Conservation (phyloP, 2,888 invertebrate species). For the Caenorhabditis doughertyi region DNA sequence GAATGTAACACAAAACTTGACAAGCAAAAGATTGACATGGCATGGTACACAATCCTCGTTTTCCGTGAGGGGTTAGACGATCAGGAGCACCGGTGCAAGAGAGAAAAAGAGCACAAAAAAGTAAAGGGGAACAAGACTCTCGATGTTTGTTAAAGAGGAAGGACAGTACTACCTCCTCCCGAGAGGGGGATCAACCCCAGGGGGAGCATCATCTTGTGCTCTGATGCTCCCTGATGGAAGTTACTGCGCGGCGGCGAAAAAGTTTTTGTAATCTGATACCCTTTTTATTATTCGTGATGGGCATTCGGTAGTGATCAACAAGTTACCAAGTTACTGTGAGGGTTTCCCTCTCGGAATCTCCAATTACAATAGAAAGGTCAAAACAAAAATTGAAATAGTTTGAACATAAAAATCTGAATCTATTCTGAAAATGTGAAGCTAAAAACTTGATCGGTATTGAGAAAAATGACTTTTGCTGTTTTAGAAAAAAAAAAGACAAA, state of each 20-base stretch:
- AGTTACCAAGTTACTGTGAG: background rate
- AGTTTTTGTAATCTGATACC: background rate
- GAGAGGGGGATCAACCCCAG: background rate
- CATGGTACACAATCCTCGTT: background rate
- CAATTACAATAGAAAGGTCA: background rate
- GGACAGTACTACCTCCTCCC: too few species aligned
- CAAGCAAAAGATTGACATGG: slow-evolving; percentile 4
- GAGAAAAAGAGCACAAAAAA: background rate
- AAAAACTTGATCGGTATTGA: slow-evolving; percentile 1
- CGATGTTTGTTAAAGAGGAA: slow-evolving; percentile 3
- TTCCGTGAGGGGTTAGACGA: slow-evolving; percentile 16
- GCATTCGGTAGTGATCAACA: background rate
- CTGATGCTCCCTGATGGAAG: slow-evolving; percentile 23
- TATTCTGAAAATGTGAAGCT: background rate
- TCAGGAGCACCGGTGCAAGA: too few species aligned
- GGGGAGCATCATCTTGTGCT: slow-evolving; percentile 22
- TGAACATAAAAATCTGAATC: too few species aligned
- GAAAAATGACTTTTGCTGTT: slow-evolving; percentile 22
- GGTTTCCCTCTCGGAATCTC: background rate
- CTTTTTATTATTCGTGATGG: background rate
- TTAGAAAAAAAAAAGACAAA: slow-evolving; percentile 26
- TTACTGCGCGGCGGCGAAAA: slow-evolving; percentile 1
- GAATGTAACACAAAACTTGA: background rate
- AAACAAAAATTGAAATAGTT: too few species aligned
- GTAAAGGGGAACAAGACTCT: slow-evolving; percentile 23